Base-by-base conservation (phyloP, 2,888 invertebrate genomes). In the Antheraea assamensis region DNA sequence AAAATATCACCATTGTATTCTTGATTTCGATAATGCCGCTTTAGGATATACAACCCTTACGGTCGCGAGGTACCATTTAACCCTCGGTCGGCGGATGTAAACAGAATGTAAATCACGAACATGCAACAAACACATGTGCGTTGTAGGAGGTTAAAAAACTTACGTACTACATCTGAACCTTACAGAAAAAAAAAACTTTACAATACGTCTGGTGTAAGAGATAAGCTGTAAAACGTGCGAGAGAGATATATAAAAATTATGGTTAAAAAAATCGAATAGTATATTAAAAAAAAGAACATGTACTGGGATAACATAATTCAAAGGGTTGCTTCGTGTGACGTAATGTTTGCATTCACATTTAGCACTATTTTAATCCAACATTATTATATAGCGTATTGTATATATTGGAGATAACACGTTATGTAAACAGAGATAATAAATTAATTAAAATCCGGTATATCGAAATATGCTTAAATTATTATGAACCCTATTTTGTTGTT, bases 21-120 rank as follows among this genome's bases (percentile, higher is more conserved):
- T 76, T n/a, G 42, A 74, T 64, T 52, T 72, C 71, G 74, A 72
- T 70, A 71, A 76, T 75, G 77, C 74, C 77, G 74, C 74, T 76
- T 76, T 73, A 49, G 72, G 71, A 74, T 73, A 74, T 73, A 71
- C 64, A 71, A 72, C 74, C 75, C 72, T 71, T 73, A 52, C 42
- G 42, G 72, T 70, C 72, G 68, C 55, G 71, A 86, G 87, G 85
- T 87, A 85, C 86, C 80, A 79, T 82, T 80, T 83, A 87, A 89
- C 90, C 90, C 91, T 88, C 83, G 86, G 83, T 82, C 85, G 86
- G 84, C 92, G 92, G 90, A 90, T 90, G 90, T 92, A 91, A 92
- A 92, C 91, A 91, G 88, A 87, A 74, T 87, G 83, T 88, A 88
- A 88, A 88, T 88, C 86, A 88, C 84, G 81, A 79, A 80, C 75